Evolutionary conservation across 2,113 vertebrate species (phyloP).

Genomic region (Mormoops blainvillei): DNA sequence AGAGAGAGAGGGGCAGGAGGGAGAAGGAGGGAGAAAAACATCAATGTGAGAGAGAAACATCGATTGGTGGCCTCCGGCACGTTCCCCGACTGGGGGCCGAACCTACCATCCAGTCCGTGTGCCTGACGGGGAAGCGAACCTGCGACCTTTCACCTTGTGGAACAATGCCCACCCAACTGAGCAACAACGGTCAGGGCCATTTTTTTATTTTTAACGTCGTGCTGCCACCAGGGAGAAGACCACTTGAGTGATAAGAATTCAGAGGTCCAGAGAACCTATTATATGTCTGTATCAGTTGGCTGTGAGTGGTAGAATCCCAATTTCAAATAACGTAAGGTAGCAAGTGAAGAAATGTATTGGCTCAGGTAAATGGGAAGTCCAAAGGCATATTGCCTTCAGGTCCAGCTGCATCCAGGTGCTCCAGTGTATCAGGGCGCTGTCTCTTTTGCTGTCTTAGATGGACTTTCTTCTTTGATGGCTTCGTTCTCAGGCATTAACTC

Average conservation of each 20-base stretch:
- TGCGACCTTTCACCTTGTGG: no score
- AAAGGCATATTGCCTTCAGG: background rate
- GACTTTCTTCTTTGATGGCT: background rate
- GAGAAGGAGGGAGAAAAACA: no score
- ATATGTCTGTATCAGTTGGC: background rate
- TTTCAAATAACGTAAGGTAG: background rate
- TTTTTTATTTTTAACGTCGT: background rate
- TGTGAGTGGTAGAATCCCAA: background rate
- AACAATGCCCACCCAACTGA: no score
- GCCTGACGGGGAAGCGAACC: no score
- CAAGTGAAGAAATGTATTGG: background rate
- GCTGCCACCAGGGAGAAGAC: background rate
- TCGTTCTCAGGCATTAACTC: background rate
- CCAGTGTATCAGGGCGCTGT: fast-evolving
- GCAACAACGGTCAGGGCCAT: no score
- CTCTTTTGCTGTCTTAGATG: background rate
- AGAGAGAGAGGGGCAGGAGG: no score
- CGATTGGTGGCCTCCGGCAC: no score
- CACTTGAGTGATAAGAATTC: background rate
- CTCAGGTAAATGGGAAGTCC: background rate
- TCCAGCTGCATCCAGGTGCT: background rate
- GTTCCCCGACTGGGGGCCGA: no score
- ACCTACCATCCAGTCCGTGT: no score
- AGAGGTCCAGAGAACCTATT: background rate
- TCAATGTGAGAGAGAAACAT: no score